A percentile compares a stretch with the other conserved stretches of the same genome.
These are phyloP conservation scores for Coracias cyanogaster DNA, from an alignment of 2,797 vertebrate genomes.

Conservation along the genomic window DNA sequence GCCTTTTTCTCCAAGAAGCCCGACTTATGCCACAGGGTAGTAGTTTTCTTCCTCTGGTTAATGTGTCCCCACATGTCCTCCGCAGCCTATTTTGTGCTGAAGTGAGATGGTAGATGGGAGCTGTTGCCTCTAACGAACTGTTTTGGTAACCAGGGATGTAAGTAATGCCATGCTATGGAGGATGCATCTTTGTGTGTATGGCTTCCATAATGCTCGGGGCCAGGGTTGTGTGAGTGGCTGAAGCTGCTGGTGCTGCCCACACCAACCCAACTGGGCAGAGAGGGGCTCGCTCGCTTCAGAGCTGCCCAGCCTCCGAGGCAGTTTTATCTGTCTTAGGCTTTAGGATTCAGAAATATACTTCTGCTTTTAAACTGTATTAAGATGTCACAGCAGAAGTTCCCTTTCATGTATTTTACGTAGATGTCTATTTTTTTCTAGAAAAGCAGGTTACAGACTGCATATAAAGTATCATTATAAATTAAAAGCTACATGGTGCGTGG, in stretches of 20 bases:
- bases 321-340: rapidly evolving
- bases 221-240: no score
- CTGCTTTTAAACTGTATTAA: neutral
- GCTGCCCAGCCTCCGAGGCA: neutral
- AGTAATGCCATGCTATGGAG: neutral
- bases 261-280: neutral
- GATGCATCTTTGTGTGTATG: neutral
- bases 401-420: neutral
- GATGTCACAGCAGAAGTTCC: neutral
- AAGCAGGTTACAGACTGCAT: neutral
- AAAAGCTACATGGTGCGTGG: neutral
- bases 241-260: neutral
- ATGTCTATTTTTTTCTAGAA: neutral
- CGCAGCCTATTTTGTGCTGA: neutral
- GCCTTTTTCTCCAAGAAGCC: neutral
- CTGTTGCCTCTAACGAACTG: neutral
- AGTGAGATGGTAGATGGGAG: neutral
- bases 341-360: neutral
- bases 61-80: neutral
- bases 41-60: neutral
- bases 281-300: neutral
- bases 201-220: neutral
- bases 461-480: neutral
- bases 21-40: neutral
- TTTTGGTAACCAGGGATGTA: neutral